Base-by-base conservation (phyloP, 30 jellyfish, hydroid and myxozoan species). In the Aurelia sp. region DNA sequence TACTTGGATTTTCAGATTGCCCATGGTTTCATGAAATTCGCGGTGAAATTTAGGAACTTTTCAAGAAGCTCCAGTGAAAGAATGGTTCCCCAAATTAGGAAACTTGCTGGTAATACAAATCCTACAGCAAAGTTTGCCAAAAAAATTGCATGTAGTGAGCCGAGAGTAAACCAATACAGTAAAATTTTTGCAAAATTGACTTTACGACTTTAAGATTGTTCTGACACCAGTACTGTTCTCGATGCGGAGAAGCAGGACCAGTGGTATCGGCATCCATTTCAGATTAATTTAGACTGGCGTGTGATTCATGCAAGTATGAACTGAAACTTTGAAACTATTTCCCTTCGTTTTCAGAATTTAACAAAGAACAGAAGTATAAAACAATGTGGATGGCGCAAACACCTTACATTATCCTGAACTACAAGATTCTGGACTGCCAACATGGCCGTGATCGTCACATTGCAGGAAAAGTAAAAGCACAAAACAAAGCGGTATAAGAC, bases 361-460 rank as follows among this genome's bases (percentile, higher is more conserved):
- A 47, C 51, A 53, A 53, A 37, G 70, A 73, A 20, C 68, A 73
- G 70, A 50, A 73, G 19, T 72, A 73, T 68, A 73, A 73, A 73
- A 33, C 51, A 3, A 17, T 47, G 50, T 73, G 84, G 84, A 53
- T 20, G 68, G 70, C 70, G 15, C 62, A 69, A 20, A 66, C 71
- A 20, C 87, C 90, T 13, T 79, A 63, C 50, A 19, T 79, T 18
- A 18, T 79, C 52, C 71, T 66, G 48, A 57, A 48, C 69, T 17
- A 68, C 19, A 64, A 50, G 33, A 57, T 40, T 31, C 33, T 79
- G n/a, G 90, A 79, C 58, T 79, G 90, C 75, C 88, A 79, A 60
- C 90, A 63, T 35, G 90, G 90, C 35, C 69, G 53, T 13, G 84
- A 79, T 41, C 69, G 50, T 47, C 62, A 64, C 68, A 19, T 48